phyloP scores from a whole-genome alignment of 2,797 vertebrate genomes.

The Bovichtus diacanthus region DNA sequence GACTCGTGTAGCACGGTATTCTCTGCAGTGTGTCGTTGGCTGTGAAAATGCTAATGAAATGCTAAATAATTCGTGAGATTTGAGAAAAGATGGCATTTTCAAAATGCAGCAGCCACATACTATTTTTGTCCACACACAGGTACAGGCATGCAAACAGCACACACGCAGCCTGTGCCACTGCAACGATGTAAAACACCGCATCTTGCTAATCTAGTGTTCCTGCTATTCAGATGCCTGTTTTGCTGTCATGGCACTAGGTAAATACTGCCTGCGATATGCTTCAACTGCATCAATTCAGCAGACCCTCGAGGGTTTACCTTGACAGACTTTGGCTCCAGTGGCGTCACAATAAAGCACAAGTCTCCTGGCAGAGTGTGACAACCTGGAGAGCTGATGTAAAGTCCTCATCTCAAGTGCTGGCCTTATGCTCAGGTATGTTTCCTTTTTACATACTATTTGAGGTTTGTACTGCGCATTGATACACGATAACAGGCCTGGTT shows the following conservation, averaged over 20 bases:
- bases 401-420: slow-evolving; percentile 31
- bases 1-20: background rate
- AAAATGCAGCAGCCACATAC: slow-evolving; percentile 7
- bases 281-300: slow-evolving; percentile 38
- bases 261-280: slow-evolving; percentile 47
- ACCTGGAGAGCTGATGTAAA: slow-evolving; percentile 41
- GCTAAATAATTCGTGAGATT: background rate
- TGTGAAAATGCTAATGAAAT: slow-evolving; percentile 23
- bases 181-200: slow-evolving; percentile 12
- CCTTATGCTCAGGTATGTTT: slow-evolving; percentile 15
- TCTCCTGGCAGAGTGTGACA: slow-evolving; percentile 41
- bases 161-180: background rate
- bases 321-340: slow-evolving; percentile 39
- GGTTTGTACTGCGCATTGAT: background rate
- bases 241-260: slow-evolving; percentile 44
- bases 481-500: background rate
- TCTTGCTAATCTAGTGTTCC: slow-evolving; percentile 37
- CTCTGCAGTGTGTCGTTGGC: background rate
- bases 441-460: background rate
- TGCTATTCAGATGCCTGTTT: slow-evolving; percentile 32
- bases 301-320: slow-evolving; percentile 27
- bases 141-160: slow-evolving; percentile 1
- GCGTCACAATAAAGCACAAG: slow-evolving; percentile 39
- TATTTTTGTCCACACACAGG: slow-evolving; percentile 16
- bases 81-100: slow-evolving; percentile 14